These are phyloP conservation scores for Palaemon carinicauda DNA, from an alignment of 1,140 invertebrate species.

Conservation along the genomic window DNA sequence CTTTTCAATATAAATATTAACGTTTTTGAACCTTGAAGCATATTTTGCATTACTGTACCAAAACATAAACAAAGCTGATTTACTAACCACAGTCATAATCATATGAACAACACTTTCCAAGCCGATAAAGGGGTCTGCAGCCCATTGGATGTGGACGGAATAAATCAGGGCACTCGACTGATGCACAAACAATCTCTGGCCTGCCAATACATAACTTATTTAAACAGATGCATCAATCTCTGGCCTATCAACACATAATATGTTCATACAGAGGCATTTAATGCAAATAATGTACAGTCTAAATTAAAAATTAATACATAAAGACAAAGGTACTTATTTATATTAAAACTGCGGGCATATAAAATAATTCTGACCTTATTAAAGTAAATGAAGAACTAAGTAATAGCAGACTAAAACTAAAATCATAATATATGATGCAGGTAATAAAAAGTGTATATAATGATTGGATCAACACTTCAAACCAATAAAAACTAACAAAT, in stretches of 20 bases:
- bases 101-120: conserved; percentile 36
- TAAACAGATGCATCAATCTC: background rate
- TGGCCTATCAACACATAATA: background rate
- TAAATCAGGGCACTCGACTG: conserved; percentile 38
- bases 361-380: too few species aligned
- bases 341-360: too few species aligned
- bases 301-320: too few species aligned
- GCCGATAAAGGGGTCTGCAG: conserved; percentile 35
- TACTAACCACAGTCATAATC: conserved; percentile 43
- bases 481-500: too few species aligned
- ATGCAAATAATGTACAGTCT: too few species aligned
- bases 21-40: background rate
- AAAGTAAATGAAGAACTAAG: too few species aligned
- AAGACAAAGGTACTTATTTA: background rate
- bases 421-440: too few species aligned
- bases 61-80: background rate
- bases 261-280: too few species aligned
- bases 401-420: too few species aligned
- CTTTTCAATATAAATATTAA: background rate
- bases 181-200: conserved; percentile 27
- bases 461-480: too few species aligned
- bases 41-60: background rate
- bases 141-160: conserved; percentile 24
- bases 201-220: background rate
- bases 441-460: too few species aligned